A percentile compares a stretch with the other conserved stretches of the same genome.
Evolutionary conservation across 2,113 vertebrate genomes (phyloP).

Genomic region (Octodon degus): DNA sequence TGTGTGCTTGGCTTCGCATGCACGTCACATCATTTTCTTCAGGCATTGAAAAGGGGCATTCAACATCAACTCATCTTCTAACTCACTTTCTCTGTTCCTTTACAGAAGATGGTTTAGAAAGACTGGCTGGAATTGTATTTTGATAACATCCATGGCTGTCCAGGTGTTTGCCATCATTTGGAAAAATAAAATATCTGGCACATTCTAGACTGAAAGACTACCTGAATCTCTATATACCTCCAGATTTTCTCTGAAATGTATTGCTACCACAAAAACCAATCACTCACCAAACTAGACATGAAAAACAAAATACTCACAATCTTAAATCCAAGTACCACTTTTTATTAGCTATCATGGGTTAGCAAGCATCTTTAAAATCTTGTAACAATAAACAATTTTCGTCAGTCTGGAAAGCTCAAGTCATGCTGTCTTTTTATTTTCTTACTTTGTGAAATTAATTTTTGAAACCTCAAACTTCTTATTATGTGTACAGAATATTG

Average conservation of each 20-base stretch:
- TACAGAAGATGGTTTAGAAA: conserved; percentile 85
- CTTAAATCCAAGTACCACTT: conserved; percentile 56
- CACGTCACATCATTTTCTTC: not conserved
- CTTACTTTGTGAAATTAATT: conserved; percentile 58
- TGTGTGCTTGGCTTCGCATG: not conserved
- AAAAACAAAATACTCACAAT: conserved; percentile 65
- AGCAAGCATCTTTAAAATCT: conserved; percentile 77
- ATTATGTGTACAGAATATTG: conserved; percentile 11
- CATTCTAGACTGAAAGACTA: conserved; percentile 72
- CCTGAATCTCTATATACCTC: conserved; percentile 81
- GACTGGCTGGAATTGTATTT: conserved; percentile 85
- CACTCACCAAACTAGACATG: conserved; percentile 64
- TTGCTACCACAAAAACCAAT: conserved; percentile 40
- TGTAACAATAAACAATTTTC: conserved; percentile 85
- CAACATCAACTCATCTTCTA: conserved; percentile 52
- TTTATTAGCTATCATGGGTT: conserved; percentile 74
- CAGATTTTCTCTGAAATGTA: conserved; percentile 56
- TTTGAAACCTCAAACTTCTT: conserved; percentile 14
- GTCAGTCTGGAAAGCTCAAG: conserved; percentile 83
- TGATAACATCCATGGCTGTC: conserved; percentile 63
- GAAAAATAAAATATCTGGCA: conserved; percentile 73
- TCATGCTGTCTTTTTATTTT: conserved; percentile 75
- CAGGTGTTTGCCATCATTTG: conserved; percentile 70
- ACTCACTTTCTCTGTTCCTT: conserved; percentile 69
- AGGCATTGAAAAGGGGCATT: not conserved